Percentiles rank a stretch among this genome's conserved stretches.
These are phyloP conservation scores for Synchiropus splendidus DNA, from an alignment of 2,113 vertebrate species.

Conservation along the genomic window DNA sequence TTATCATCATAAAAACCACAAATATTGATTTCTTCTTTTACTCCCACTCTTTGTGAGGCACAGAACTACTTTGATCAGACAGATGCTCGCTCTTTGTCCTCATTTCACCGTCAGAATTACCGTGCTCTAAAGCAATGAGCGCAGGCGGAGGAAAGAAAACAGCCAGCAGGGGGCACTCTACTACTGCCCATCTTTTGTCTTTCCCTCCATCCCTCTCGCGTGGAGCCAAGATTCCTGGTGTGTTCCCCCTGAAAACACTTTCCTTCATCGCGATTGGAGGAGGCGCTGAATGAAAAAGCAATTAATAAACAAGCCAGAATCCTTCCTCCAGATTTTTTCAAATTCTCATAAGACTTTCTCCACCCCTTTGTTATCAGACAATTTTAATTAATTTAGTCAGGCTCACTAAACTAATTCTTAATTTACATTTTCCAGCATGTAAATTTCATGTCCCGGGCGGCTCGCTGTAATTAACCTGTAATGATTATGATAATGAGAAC, in stretches of 20 bases:
- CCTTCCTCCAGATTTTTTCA: neutral
- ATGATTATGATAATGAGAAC: constrained; percentile 28
- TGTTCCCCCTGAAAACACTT: neutral
- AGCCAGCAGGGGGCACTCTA: constrained; percentile 2
- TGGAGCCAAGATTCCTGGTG: too few species aligned
- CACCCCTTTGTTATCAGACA: constrained; percentile 10
- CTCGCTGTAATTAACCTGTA: constrained; percentile 34
- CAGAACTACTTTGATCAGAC: too few species aligned
- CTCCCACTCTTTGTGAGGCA: too few species aligned
- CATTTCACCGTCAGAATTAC: neutral
- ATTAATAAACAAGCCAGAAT: constrained; percentile 1
- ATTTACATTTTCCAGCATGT: constrained; percentile 30
- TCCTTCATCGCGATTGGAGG: too few species aligned
- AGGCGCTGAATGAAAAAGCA: neutral
- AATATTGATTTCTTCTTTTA: too few species aligned
- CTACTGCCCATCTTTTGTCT: neutral
- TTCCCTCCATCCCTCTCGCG: too few species aligned
- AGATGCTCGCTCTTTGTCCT: neutral
- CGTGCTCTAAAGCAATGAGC: neutral
- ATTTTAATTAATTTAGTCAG: constrained; percentile 21
- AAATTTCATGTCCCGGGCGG: constrained; percentile 22
- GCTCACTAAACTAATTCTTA: constrained; percentile 21
- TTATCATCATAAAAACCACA: too few species aligned
- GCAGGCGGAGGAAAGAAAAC: neutral
- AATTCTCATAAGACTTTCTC: constrained; percentile 6